phyloP scores from a whole-genome alignment of 2,888 invertebrate genomes.

The Isoperla grammatica region DNA sequence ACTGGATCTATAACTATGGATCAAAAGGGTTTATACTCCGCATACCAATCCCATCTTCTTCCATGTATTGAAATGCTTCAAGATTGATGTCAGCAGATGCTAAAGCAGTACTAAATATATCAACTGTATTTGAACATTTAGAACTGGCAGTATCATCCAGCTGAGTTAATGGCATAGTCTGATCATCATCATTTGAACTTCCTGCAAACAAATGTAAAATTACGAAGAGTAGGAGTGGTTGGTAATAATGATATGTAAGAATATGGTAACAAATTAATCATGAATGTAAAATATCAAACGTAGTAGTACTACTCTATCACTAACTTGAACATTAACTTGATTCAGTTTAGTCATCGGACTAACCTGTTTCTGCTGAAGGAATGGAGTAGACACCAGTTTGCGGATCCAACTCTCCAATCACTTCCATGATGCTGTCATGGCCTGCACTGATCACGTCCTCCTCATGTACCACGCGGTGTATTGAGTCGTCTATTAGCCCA shows the following conservation, averaged over 20 bases:
- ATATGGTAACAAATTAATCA: too few relatives aligned
- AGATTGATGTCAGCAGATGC: slow-evolving; percentile 50
- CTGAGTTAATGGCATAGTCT: neutral
- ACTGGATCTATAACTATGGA: too few relatives aligned
- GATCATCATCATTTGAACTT: neutral
- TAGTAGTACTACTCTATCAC: too few relatives aligned
- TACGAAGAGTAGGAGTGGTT: too few relatives aligned
- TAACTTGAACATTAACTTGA: too few relatives aligned
- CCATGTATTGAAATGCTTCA: slow-evolving; percentile 50
- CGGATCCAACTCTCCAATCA: slow-evolving; percentile 36
- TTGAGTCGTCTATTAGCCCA: neutral
- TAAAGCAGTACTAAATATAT: slow-evolving; percentile 52
- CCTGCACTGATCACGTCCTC: slow-evolving; percentile 2
- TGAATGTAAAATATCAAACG: too few relatives aligned
- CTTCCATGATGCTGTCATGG: slow-evolving; percentile 16
- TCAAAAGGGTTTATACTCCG: too few relatives aligned
- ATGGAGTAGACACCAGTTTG: slow-evolving; percentile 35
- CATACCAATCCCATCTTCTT: slow-evolving; percentile 40
- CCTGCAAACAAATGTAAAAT: too few relatives aligned
- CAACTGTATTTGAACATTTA: slow-evolving; percentile 42
- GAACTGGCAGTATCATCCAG: neutral
- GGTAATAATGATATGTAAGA: too few relatives aligned
- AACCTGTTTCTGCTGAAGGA: neutral
- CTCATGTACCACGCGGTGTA: slow-evolving; percentile 6
- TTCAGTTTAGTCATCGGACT: too few relatives aligned